phyloP scores from a whole-genome alignment of 1,140 invertebrate genomes.

The Orchestia grillus region DNA sequence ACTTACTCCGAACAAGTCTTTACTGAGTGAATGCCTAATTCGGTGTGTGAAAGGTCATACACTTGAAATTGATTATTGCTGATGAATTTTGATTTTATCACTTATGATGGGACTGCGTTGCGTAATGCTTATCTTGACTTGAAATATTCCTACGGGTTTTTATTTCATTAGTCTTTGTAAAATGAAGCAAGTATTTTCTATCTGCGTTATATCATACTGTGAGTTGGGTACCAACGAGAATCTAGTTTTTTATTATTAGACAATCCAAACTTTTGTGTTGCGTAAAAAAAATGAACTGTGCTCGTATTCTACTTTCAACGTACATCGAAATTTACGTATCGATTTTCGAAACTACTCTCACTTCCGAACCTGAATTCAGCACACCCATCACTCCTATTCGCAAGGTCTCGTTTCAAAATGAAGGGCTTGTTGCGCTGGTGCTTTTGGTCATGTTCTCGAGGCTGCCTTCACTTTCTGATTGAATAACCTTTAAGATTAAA shows the following conservation, averaged over 20 bases:
- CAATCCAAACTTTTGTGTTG: background rate
- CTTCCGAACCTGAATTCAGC: background rate
- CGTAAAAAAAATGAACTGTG: background rate
- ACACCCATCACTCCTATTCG: background rate
- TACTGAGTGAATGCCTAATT: background rate
- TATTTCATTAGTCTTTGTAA: background rate
- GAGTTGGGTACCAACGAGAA: background rate
- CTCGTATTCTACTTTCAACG: background rate
- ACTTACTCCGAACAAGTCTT: background rate
- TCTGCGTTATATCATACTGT: background rate
- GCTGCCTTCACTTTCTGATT: background rate
- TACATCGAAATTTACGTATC: background rate
- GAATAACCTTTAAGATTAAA: slow-evolving; percentile 10
- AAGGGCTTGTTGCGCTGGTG: background rate
- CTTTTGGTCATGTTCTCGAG: background rate
- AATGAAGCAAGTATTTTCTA: background rate
- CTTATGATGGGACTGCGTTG: background rate
- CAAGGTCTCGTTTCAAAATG: background rate
- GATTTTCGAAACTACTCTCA: background rate
- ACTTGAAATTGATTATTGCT: background rate
- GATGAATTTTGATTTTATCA: background rate
- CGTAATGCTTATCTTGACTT: background rate
- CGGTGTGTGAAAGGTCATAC: background rate
- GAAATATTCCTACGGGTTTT: background rate
- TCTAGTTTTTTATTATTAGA: background rate